Percentiles rank a stretch among this genome's conserved stretches.
These are phyloP conservation scores for Lophius americanus DNA, from an alignment of 2,797 vertebrate genomes.

Conservation along the genomic window DNA sequence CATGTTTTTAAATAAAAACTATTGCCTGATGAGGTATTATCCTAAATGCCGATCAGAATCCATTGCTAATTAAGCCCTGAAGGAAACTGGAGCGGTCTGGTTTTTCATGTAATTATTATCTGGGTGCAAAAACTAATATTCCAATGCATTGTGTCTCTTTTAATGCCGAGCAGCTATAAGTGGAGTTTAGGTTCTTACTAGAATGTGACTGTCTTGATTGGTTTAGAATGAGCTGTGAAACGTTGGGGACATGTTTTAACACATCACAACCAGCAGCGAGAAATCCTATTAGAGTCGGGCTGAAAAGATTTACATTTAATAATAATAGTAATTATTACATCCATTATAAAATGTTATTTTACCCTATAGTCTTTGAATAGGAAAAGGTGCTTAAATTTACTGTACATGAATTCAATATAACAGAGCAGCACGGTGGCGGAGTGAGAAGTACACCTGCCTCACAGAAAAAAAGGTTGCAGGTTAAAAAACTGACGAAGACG, in stretches of 20 bases:
- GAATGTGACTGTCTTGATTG: slow-evolving; percentile 5
- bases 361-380: not conserved
- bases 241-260: not conserved
- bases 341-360: not conserved
- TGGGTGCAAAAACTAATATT: slow-evolving; percentile 1
- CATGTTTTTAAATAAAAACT: slow-evolving; percentile 20
- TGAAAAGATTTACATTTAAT: not conserved
- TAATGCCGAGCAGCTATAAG: not conserved
- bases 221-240: not conserved
- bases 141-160: slow-evolving; percentile 16
- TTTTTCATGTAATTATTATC: slow-evolving; percentile 44
- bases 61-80: slow-evolving; percentile 31
- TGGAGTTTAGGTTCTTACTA: not conserved
- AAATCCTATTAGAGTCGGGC: not conserved
- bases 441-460: no score
- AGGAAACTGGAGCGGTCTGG: slow-evolving; percentile 15
- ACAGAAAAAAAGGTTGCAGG: no score
- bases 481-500: no score
- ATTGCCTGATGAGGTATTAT: slow-evolving; percentile 44
- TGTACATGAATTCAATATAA: no score
- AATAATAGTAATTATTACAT: not conserved
- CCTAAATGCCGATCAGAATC: slow-evolving; percentile 27
- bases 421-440: no score
- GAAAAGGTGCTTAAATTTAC: no score
- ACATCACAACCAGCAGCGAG: not conserved